Percentiles rank a stretch among this genome's conserved stretches.
Evolutionary conservation across 2,888 invertebrate species (phyloP).

Genomic region (Xylota segnis): DNA sequence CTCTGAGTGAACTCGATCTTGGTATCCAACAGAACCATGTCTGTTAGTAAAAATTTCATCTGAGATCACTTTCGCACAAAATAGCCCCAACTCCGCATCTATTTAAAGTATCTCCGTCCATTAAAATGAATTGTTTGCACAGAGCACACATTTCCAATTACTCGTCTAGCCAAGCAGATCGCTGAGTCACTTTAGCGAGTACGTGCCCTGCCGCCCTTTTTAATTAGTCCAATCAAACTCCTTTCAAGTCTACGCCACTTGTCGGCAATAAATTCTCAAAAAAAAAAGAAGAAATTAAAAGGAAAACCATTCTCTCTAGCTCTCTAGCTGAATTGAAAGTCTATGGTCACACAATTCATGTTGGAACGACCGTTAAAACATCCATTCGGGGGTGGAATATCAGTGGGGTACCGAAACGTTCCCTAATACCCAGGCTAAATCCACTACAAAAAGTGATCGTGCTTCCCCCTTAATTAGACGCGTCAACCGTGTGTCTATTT

Average conservation of each 20-base stretch:
- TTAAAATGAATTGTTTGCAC: not conserved
- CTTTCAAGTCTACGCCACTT: conserved; percentile 27
- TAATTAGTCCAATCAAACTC: conserved; percentile 45
- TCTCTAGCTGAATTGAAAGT: not conserved
- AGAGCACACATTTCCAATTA: not conserved
- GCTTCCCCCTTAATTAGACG: conserved; percentile 53
- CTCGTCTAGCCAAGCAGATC: not conserved
- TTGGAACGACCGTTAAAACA: conserved; percentile 18
- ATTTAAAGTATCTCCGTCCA: not conserved
- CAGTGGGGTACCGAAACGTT: conserved; percentile 55
- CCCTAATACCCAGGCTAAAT: conserved; percentile 6
- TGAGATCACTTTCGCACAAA: too few species aligned
- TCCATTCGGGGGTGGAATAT: conserved; percentile 49
- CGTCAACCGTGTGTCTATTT: conserved; percentile 32
- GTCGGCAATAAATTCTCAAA: conserved; percentile 30
- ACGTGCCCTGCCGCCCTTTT: conserved; percentile 6
- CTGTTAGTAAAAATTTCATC: too few species aligned
- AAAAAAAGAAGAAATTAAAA: too few species aligned
- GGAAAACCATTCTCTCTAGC: not conserved
- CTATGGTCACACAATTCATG: conserved; percentile 45
- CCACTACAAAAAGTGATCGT: conserved; percentile 54
- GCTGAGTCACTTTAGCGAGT: not conserved
- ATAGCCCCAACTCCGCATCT: too few species aligned
- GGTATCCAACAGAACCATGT: too few species aligned
- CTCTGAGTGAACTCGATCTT: too few species aligned